A percentile compares a stretch with the other conserved stretches of the same genome.
These are phyloP conservation scores for rabbit (Oryctolagus cuniculus) DNA, from an alignment of 2,113 vertebrate genomes.

Conservation along the genomic window mOryCun1.1 NC_091449.1:2229501-2230000, in stretches of 20 bases:
- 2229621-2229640: background rate
- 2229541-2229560: background rate
- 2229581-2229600: background rate
- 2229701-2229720: background rate
- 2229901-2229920: background rate
- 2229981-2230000: background rate
- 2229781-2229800: background rate
- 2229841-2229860: background rate
- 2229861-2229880: background rate
- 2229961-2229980: background rate
- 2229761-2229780: background rate
- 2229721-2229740: background rate
- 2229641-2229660: background rate
- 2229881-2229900: background rate
- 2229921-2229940: background rate
- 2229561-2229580: background rate
- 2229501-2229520: background rate
- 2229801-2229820: background rate
- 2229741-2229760: background rate
- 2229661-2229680: background rate
- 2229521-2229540: too few relatives aligned
- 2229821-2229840: background rate
- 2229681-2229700: background rate
- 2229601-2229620: background rate
- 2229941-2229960: background rate